Evolutionary conservation across 2,113 vertebrate species (phyloP), one percentile per base, ranked within the genome.

Genomic region (Brachypodius melanocephalos): DNA sequence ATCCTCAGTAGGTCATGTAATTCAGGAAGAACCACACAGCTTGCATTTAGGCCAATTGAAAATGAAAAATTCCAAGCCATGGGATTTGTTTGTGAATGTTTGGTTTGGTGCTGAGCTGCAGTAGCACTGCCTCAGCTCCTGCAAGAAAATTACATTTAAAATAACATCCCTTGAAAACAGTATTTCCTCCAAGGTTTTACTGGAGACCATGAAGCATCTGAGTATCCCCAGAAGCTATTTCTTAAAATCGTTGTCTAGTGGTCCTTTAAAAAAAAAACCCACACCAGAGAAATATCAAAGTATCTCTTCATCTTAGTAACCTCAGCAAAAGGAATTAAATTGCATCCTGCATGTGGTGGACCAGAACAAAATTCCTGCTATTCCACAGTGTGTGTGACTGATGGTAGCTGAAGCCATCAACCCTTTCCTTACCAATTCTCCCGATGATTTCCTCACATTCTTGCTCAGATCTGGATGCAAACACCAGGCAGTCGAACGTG

Each of bases 391-490:
- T 55, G 2, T 20, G 76, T 55, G 22, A 1, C 78, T 10, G 68
- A 8, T 6, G 62, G 8, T 15, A 57, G 3, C 77, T 17, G 34
- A 40, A 59, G 65, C n/a, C 32, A 17, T 1, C 38, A 91, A 26
- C 58, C 6, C 1, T 71, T 62, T 57, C 55, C 97, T 98, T 94
- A 98, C 99, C 98, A 0, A 98, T 98, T 38, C 98, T 97, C n/a
- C 83, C 90, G 22, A 99, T 58, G 1, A 98, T 98, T 51, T 99
- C 98, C 55, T 98, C 97, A 8, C 98, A 98, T 92, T 98, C 98
- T 6, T 93, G 92, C 40, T 97, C 81, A 14, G 73, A 97, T 29
- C 89, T 87, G 4, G 98, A 91, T 93, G 96, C 96, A 38, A 99
- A 97, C 42, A 96, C 98, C 88, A 98, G 88, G 43, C 98, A 99